A percentile compares a stretch with the other conserved stretches of the same genome.
Evolutionary conservation across 2,797 vertebrate genomes (phyloP).

Genomic region (Glyptemys insculpta): DNA sequence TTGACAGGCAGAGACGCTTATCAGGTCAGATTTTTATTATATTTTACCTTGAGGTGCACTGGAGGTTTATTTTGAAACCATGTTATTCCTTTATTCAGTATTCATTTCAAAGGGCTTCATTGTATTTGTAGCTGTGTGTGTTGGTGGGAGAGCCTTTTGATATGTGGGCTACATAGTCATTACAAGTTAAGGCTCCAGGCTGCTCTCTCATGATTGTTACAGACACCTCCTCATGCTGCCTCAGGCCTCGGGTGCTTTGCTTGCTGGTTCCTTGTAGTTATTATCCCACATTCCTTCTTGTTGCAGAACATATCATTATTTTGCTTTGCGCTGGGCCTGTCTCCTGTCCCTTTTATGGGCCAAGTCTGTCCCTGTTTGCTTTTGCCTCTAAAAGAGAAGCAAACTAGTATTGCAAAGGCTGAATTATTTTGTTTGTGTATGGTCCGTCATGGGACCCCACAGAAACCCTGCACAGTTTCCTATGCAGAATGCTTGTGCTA

Average conservation of each 20-base stretch:
- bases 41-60: background rate
- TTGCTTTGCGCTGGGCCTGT: constrained; percentile 56
- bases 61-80: constrained; percentile 31
- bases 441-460: constrained; percentile 27
- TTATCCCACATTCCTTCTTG: constrained; percentile 73
- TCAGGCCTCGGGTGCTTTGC: constrained; percentile 53
- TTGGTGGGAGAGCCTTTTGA: constrained; percentile 26
- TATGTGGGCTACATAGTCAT: constrained; percentile 4
- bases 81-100: background rate
- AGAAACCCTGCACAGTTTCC: background rate
- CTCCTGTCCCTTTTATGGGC: constrained; percentile 54
- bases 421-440: constrained; percentile 44
- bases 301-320: constrained; percentile 66
- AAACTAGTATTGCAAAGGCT: constrained; percentile 38
- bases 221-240: constrained; percentile 42
- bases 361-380: constrained; percentile 47
- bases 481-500: background rate
- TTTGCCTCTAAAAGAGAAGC: constrained; percentile 56
- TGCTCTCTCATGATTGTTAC: constrained; percentile 62
- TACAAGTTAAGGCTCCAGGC: constrained; percentile 21
- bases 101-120: constrained; percentile 13
- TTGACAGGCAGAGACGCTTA: background rate
- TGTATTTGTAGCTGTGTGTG: background rate
- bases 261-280: constrained; percentile 56
- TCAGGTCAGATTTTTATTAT: background rate